Evolutionary conservation across 2,113 vertebrate species (phyloP).

Genomic region (Benitochromis conjunctus): DNA sequence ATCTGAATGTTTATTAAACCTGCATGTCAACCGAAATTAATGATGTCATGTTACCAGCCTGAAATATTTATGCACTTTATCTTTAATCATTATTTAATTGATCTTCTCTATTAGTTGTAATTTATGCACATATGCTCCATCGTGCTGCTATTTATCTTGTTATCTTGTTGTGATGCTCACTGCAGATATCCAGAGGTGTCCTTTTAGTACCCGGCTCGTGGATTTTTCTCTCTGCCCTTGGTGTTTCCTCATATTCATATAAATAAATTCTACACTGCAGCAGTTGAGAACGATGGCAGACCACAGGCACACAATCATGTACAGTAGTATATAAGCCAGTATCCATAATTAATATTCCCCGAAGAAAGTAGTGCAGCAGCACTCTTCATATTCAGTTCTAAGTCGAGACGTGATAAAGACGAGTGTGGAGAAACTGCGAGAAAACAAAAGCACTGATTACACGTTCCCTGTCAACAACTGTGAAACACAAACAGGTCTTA

Average conservation of each 20-base stretch:
- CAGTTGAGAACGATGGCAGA: background rate
- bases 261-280: background rate
- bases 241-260: background rate
- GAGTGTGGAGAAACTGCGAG: background rate
- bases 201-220: background rate
- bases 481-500: background rate
- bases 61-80: background rate
- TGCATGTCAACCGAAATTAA: background rate
- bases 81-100: background rate
- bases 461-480: background rate
- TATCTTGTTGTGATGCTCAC: background rate
- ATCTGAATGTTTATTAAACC: background rate
- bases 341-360: conserved; percentile 44
- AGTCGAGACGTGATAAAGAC: conserved; percentile 6
- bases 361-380: conserved; percentile 1
- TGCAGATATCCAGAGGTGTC: background rate
- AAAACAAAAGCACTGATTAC: conserved; percentile 3
- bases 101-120: background rate
- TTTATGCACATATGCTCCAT: background rate
- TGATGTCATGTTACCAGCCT: background rate
- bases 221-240: background rate
- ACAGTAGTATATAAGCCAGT: background rate
- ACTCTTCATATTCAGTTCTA: conserved; percentile 15
- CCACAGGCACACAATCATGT: background rate
- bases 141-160: background rate